These are phyloP conservation scores for Cheilosia pagana DNA, from an alignment of 2,888 invertebrate species.

Conservation along the genomic window DNA sequence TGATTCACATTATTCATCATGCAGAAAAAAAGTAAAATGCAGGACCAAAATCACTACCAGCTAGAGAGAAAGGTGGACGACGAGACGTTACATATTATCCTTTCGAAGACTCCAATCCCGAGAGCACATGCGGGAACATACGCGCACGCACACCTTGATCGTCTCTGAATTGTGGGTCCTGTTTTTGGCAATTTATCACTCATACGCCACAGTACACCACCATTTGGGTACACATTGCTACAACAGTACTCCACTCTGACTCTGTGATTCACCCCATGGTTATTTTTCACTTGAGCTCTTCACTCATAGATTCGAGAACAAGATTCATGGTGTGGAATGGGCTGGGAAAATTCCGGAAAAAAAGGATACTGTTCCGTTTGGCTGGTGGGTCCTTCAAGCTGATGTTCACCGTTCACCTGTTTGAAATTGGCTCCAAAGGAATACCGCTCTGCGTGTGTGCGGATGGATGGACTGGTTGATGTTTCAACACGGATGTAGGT, in stretches of 20 bases:
- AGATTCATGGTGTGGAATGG: slow-evolving; percentile 65
- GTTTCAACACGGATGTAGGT: slow-evolving; percentile 55
- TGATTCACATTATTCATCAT: slow-evolving; percentile 57
- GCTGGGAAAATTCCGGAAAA: slow-evolving; percentile 34
- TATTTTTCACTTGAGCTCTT: slow-evolving; percentile 31
- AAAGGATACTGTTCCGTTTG: slow-evolving; percentile 27
- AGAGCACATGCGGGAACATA: slow-evolving; percentile 25
- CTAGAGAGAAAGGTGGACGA: slow-evolving; percentile 24
- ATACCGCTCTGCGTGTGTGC: slow-evolving; percentile 27
- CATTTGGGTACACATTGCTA: slow-evolving; percentile 19
- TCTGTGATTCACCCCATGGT: slow-evolving; percentile 31
- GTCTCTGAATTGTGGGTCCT: background rate
- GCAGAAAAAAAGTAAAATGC: slow-evolving; percentile 24
- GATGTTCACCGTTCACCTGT: slow-evolving; percentile 34
- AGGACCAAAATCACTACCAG: slow-evolving; percentile 59
- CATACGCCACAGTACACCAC: slow-evolving; percentile 46
- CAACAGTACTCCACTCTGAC: slow-evolving; percentile 29
- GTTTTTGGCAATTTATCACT: slow-evolving; percentile 70
- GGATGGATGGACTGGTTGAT: slow-evolving; percentile 50
- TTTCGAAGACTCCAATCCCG: slow-evolving; percentile 4
- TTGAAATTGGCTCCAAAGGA: slow-evolving; percentile 31
- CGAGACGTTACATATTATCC: slow-evolving; percentile 35
- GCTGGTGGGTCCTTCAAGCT: background rate
- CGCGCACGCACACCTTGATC: slow-evolving; percentile 23
- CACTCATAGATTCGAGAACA: slow-evolving; percentile 38